Evolutionary conservation across 1,140 invertebrate genomes (phyloP).

Genomic region (Nephotettix cincticeps): DNA sequence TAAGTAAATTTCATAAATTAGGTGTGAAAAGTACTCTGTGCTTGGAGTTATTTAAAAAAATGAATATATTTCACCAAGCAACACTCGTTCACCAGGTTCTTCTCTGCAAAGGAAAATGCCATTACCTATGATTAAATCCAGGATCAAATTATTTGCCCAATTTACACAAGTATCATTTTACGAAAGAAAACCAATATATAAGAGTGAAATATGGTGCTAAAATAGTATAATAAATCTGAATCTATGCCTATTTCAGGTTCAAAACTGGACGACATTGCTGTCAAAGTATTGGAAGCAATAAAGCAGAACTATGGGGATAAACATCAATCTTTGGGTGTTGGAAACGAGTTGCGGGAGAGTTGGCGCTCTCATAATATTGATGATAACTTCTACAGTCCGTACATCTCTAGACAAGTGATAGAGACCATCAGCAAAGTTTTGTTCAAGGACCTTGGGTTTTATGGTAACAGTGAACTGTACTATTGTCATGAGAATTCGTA

Average conservation of each 20-base stretch:
- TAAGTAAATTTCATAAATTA: too few relatives aligned
- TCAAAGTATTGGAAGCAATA: background rate
- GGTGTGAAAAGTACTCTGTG: too few relatives aligned
- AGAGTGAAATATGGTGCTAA: too few relatives aligned
- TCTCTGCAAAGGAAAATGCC: too few relatives aligned
- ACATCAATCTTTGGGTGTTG: background rate
- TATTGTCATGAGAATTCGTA: conserved; percentile 3
- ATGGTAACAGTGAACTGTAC: conserved; percentile 18
- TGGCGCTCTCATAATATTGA: conserved; percentile 10
- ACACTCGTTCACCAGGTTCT: too few relatives aligned
- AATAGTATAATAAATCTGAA: background rate
- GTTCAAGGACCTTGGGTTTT: conserved; percentile 4
- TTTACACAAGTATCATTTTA: too few relatives aligned
- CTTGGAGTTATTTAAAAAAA: too few relatives aligned
- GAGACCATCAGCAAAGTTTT: background rate
- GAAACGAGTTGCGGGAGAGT: background rate
- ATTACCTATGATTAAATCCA: too few relatives aligned
- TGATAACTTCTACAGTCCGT: background rate
- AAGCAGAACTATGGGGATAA: background rate
- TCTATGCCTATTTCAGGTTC: background rate
- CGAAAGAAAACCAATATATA: too few relatives aligned
- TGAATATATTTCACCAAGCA: too few relatives aligned
- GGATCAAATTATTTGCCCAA: too few relatives aligned
- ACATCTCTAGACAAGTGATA: background rate
- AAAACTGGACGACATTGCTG: background rate